phyloP scores from a whole-genome alignment of 2,113 vertebrate species.

The Odocoileus virginianus region DNA sequence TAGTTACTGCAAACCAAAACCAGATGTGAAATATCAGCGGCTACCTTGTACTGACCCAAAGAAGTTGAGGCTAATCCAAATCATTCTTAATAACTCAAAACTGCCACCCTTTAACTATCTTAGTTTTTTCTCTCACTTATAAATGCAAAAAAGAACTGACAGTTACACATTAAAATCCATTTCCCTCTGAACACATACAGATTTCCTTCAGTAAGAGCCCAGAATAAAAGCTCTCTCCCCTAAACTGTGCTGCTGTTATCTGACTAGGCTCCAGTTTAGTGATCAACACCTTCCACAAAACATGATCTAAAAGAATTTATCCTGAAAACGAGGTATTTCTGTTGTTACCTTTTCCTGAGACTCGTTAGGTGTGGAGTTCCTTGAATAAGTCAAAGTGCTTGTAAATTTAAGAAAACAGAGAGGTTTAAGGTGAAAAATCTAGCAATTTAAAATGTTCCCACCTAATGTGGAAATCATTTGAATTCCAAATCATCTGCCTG shows the following conservation, averaged over 20 bases:
- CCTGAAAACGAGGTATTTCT: neutral
- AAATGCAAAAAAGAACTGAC: constrained; percentile 40
- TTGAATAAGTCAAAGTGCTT: neutral
- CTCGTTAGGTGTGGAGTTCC: neutral
- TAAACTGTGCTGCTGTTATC: accelerated
- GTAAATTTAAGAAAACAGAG: neutral
- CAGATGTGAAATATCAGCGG: constrained; percentile 75
- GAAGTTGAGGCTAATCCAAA: constrained; percentile 70
- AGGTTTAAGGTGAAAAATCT: neutral
- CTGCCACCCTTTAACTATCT: constrained; percentile 61
- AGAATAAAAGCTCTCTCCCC: neutral
- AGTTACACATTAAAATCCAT: neutral
- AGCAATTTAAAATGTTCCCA: neutral
- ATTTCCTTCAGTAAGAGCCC: neutral
- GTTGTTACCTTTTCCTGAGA: neutral
- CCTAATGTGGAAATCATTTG: neutral
- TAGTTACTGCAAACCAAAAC: constrained; percentile 74
- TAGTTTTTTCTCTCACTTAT: constrained; percentile 21
- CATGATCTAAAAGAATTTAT: neutral
- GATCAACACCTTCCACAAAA: neutral
- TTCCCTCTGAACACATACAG: neutral
- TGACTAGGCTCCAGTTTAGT: accelerated
- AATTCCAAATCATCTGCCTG: neutral
- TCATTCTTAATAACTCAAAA: constrained; percentile 71
- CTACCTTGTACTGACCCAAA: constrained; percentile 73